Evolutionary conservation across 2,113 vertebrate genomes (phyloP).

Genomic region (Periophthalmus modestus): DNA sequence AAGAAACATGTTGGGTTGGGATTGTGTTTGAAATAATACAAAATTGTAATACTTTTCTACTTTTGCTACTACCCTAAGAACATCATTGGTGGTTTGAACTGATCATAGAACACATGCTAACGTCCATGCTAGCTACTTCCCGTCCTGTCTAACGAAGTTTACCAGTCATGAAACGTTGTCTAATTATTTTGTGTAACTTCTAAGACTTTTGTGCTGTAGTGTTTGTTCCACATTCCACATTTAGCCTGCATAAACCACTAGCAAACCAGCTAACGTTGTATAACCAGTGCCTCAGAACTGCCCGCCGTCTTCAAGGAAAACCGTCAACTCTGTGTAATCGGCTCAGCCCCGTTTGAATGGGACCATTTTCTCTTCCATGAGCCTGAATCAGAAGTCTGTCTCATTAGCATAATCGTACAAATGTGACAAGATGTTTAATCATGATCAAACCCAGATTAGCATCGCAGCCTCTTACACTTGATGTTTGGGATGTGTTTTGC

Average conservation of each 20-base stretch:
- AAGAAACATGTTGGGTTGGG: too few species aligned
- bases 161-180: background rate
- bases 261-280: conserved; percentile 35
- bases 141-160: background rate
- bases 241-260: conserved; percentile 23
- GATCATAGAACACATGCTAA: too few species aligned
- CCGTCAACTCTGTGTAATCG: conserved; percentile 59
- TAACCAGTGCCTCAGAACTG: conserved; percentile 34
- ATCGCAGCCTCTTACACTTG: conserved; percentile 25
- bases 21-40: too few species aligned
- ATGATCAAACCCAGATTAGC: conserved; percentile 70
- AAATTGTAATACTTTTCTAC: too few species aligned
- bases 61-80: too few species aligned
- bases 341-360: conserved; percentile 59
- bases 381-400: conserved; percentile 55
- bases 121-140: too few species aligned
- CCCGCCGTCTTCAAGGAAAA: conserved; percentile 60
- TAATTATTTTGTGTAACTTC: background rate
- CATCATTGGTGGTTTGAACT: too few species aligned
- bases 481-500: conserved; percentile 23
- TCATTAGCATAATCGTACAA: conserved; percentile 66
- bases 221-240: conserved; percentile 29
- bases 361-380: conserved; percentile 12
- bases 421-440: conserved; percentile 73
- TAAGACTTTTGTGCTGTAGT: conserved; percentile 9